phyloP scores from a whole-genome alignment of 2,797 vertebrate genomes.

The Bradypus variegatus region DNA sequence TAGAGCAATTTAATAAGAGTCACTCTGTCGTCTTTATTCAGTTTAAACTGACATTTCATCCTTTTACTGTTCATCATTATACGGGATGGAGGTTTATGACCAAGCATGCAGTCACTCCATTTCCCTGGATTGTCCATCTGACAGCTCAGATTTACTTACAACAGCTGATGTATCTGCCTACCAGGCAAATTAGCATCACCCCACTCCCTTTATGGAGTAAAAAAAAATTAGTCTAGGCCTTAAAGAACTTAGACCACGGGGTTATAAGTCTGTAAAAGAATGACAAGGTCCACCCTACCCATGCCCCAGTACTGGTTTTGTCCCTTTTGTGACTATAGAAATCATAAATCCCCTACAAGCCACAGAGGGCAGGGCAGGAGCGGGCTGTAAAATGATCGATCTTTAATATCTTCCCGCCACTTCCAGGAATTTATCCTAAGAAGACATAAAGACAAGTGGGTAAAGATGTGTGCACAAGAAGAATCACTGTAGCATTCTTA shows the following conservation, averaged over 20 bases:
- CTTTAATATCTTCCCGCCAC: constrained; percentile 18
- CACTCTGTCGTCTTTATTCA: constrained; percentile 58
- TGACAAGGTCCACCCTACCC: background rate
- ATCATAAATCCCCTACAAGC: constrained; percentile 26
- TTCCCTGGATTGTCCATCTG: background rate
- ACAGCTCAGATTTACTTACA: background rate
- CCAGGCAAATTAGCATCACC: background rate
- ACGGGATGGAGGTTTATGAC: constrained; percentile 42
- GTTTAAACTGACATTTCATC: constrained; percentile 51
- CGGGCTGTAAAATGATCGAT: background rate
- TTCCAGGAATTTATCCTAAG: constrained; percentile 47
- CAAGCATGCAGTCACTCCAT: background rate
- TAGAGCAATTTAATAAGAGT: constrained; percentile 70
- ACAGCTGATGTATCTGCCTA: background rate
- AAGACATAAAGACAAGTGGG: background rate
- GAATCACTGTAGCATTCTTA: background rate
- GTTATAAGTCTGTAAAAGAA: background rate
- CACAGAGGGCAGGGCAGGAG: constrained; percentile 29
- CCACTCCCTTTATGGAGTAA: constrained; percentile 25
- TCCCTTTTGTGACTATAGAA: background rate
- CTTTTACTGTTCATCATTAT: constrained; percentile 37
- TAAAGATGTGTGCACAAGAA: background rate
- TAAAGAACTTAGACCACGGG: constrained; percentile 36
- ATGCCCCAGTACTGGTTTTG: background rate
- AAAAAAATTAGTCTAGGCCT: constrained; percentile 37